Conservation (phyloP, 2,113 vertebrate genomes). For the Psephotus haematonotus region DNA sequence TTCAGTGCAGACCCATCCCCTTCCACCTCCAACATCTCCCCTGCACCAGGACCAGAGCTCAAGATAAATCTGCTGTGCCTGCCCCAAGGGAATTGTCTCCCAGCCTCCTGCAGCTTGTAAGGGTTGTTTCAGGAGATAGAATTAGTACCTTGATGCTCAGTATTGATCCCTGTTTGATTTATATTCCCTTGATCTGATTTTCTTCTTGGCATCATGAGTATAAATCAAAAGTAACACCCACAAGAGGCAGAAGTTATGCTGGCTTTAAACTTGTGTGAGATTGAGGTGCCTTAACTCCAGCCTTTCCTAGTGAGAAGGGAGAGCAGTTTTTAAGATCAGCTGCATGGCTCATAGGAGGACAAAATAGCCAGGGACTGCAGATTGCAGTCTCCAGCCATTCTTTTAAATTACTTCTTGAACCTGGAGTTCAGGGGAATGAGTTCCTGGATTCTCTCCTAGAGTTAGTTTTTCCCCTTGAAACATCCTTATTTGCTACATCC, state of each 20-base stretch:
- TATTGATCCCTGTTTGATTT: conserved; percentile 60
- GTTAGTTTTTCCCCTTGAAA: background rate
- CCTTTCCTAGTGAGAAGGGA: background rate
- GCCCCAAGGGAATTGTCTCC: background rate
- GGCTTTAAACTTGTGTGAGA: conserved; percentile 21
- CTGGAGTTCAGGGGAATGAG: background rate
- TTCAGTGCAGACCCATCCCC: background rate
- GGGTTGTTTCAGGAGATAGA: conserved; percentile 29
- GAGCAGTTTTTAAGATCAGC: background rate
- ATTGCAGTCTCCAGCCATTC: background rate
- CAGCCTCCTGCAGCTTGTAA: background rate
- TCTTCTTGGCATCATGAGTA: background rate
- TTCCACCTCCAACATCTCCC: conserved; percentile 40
- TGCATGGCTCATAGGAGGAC: background rate
- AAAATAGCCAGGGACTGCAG: background rate
- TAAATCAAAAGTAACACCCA: conserved; percentile 64
- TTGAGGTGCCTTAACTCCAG: background rate
- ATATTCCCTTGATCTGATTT: conserved; percentile 57
- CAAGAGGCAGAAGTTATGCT: background rate
- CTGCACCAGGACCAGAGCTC: conserved; percentile 16
- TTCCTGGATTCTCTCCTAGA: background rate
- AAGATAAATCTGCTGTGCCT: conserved; percentile 32
- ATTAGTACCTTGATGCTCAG: conserved; percentile 50
- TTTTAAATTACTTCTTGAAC: background rate
- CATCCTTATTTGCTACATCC: background rate